Evolutionary conservation across 92 coral and sea anemone genomes (phyloP).

Genomic region (Parazoanthus atlanticus): DNA sequence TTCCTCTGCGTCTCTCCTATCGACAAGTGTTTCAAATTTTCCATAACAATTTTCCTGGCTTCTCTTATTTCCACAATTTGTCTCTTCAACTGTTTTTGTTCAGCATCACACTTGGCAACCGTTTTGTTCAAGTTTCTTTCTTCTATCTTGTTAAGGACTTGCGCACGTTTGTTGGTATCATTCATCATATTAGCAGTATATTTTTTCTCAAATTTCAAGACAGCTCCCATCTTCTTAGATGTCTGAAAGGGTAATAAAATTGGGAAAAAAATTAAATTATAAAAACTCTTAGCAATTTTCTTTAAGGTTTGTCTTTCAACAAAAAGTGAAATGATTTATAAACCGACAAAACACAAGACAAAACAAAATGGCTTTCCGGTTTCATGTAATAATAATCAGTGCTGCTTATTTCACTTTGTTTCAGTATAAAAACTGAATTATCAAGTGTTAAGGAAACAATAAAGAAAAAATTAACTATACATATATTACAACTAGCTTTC

Average conservation of each 20-base stretch:
- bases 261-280: too few relatives aligned
- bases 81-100: conserved; percentile 16
- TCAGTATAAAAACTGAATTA: too few relatives aligned
- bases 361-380: too few relatives aligned
- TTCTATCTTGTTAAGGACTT: conserved; percentile 25
- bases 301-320: too few relatives aligned
- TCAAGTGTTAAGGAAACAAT: too few relatives aligned
- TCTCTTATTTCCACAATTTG: neutral
- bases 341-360: too few relatives aligned
- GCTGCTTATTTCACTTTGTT: too few relatives aligned
- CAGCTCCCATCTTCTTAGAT: neutral
- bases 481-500: too few relatives aligned
- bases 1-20: neutral
- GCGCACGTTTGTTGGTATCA: neutral
- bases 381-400: too few relatives aligned
- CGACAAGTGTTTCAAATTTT: conserved; percentile 14
- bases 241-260: neutral
- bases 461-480: too few relatives aligned
- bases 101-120: neutral
- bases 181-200: neutral
- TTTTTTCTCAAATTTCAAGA: neutral
- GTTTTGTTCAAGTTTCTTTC: neutral
- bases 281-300: too few relatives aligned
- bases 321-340: too few relatives aligned
- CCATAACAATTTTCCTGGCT: neutral